phyloP scores from a whole-genome alignment of 2,888 invertebrate species.

The Pantelozetes paolii region DNA sequence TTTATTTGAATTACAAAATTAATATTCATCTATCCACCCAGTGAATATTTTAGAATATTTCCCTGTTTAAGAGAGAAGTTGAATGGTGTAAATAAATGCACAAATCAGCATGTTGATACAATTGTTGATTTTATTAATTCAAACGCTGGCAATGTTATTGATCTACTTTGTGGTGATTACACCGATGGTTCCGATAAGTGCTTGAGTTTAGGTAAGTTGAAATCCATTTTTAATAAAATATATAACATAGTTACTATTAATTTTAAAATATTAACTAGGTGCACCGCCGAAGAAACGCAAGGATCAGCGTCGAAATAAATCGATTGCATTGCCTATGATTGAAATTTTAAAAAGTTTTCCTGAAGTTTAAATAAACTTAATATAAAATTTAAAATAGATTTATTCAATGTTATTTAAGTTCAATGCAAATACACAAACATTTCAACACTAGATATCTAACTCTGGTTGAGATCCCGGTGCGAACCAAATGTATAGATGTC shows the following conservation, averaged over 20 bases:
- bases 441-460: too few species aligned
- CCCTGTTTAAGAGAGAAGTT: background rate
- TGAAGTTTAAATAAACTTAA: background rate
- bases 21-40: background rate
- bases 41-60: constrained; percentile 9
- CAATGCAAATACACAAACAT: too few species aligned
- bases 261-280: background rate
- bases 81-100: background rate
- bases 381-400: too few species aligned
- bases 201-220: background rate
- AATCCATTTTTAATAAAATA: background rate
- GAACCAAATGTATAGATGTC: too few species aligned
- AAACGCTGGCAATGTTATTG: background rate
- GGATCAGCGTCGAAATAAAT: background rate
- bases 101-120: background rate
- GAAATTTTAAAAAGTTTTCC: background rate
- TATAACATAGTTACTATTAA: too few species aligned
- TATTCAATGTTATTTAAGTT: too few species aligned
- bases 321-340: constrained; percentile 7
- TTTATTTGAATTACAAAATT: background rate
- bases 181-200: constrained; percentile 2
- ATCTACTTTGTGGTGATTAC: background rate
- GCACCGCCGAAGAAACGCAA: background rate
- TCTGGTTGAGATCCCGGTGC: too few species aligned
- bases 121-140: background rate